Evolutionary conservation across 2,888 invertebrate species (phyloP), one percentile per base, ranked within the genome.

Genomic region (Drosophila anomelani): DNA sequence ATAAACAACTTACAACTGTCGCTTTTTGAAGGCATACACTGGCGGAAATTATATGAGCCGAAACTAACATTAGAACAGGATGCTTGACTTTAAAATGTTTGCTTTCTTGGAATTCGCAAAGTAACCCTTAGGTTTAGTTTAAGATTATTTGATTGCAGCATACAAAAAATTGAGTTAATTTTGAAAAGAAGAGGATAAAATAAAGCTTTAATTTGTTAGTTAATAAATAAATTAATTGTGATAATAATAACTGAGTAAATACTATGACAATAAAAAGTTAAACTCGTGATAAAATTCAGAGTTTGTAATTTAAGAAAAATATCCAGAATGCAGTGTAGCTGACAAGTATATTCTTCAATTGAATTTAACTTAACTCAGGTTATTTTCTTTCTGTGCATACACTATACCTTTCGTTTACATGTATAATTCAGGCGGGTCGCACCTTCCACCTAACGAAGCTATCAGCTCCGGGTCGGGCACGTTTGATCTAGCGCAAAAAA

Each of bases 361-460:
- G 4, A 3, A 8, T 23, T 44, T 0, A 15, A 23, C 1, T 13
- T 44, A 0, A n/a, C 23, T 15, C 3, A 3, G 6, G 26, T 3
- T 26, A 26, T 10, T 58, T 64, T 64, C 29, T 36, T 7, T 9
- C 29, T 1, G 36, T 60, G 51, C 41, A 60, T 17, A 20, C 51
- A 56, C 20, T 43, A 23, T 12, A 12, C 58, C 38, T 51, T 46
- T 49, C 39, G 71, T 78, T 79, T 85, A 79, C 87, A 85, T 85
- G 81, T 87, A 78, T 80, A 85, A 85, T 87, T 83, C 77, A 54
- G 64, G 58, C 75, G 67, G 75, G 56, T 72, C 79, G 59, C 87
- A 85, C 80, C 84, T 81, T 80, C 56, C 62, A 38, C 53, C 38
- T 71, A 71, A 49, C 46, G 51, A 56, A 72, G 47, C 71, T 54